Conservation (phyloP, 1,140 invertebrate genomes). For the Drosophila equinoxialis region DNA sequence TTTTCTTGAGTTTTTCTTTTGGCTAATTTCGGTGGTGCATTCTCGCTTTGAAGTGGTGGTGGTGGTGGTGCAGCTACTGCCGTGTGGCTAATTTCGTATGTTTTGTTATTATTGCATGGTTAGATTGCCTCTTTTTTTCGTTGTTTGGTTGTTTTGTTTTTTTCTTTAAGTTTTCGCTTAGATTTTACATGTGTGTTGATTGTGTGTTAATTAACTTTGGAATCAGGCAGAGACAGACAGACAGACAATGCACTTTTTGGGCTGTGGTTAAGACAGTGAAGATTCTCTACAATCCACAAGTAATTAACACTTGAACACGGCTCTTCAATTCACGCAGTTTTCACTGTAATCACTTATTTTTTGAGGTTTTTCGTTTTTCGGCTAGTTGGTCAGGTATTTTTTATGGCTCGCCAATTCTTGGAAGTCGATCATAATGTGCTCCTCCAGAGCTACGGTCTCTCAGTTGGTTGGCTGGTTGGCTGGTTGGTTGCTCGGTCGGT, state of each 20-base stretch:
- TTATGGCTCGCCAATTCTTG: slow-evolving; percentile 69
- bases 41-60: slow-evolving; percentile 65
- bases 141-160: slow-evolving; percentile 25
- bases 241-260: slow-evolving; percentile 28
- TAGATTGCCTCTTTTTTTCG: slow-evolving; percentile 52
- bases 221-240: slow-evolving; percentile 41
- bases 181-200: slow-evolving; percentile 47
- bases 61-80: slow-evolving; percentile 31
- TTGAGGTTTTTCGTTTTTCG: slow-evolving; percentile 1
- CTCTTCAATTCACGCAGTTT: not conserved
- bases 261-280: slow-evolving; percentile 50
- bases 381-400: slow-evolving; percentile 31
- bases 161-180: slow-evolving; percentile 19
- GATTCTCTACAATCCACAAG: slow-evolving; percentile 9
- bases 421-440: slow-evolving; percentile 46
- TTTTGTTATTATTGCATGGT: slow-evolving; percentile 71
- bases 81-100: slow-evolving; percentile 65
- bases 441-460: not conserved
- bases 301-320: slow-evolving; percentile 13
- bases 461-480: too few species aligned
- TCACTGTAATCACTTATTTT: slow-evolving; percentile 16
- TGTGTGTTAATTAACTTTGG: slow-evolving; percentile 79
- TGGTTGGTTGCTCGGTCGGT: not conserved
- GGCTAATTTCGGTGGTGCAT: slow-evolving; percentile 75
- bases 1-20: slow-evolving; percentile 67